phyloP scores from a whole-genome alignment of 2,113 vertebrate genomes.

The Phoenicopterus ruber region DNA sequence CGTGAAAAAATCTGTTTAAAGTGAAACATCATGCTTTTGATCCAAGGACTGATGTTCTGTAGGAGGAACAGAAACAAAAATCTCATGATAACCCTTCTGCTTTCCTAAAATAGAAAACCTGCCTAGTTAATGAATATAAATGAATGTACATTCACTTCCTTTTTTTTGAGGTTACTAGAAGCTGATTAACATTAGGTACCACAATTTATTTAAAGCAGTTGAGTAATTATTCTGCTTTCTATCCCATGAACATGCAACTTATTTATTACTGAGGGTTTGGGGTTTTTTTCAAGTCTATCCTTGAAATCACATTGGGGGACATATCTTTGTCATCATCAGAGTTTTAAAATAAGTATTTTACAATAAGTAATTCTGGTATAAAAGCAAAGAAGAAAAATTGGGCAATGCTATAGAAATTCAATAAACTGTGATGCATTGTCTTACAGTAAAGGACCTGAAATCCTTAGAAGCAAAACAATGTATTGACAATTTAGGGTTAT shows the following conservation, averaged over 20 bases:
- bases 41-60: neutral
- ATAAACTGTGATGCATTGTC: slow-evolving; percentile 11
- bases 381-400: slow-evolving; percentile 16
- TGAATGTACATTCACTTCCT: slow-evolving; percentile 59
- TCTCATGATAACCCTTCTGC: slow-evolving; percentile 29
- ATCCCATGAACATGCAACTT: slow-evolving; percentile 29
- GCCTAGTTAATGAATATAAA: slow-evolving; percentile 66
- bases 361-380: neutral
- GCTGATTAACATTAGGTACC: slow-evolving; percentile 53
- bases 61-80: slow-evolving; percentile 35
- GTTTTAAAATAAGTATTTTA: slow-evolving; percentile 30
- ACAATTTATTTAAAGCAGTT: slow-evolving; percentile 65
- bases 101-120: slow-evolving; percentile 54
- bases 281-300: neutral
- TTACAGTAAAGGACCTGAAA: slow-evolving; percentile 23
- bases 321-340: slow-evolving; percentile 3
- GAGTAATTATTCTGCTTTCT: slow-evolving; percentile 57
- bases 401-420: slow-evolving; percentile 18
- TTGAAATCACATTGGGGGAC: slow-evolving; percentile 39
- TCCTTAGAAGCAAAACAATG: neutral
- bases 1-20: neutral
- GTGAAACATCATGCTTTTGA: slow-evolving; percentile 4
- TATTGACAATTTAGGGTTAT: slow-evolving; percentile 36
- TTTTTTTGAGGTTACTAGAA: slow-evolving; percentile 58
- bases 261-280: slow-evolving; percentile 11